Base-by-base conservation (phyloP, 1,140 invertebrate genomes). In the Cyclina sinensis region DNA sequence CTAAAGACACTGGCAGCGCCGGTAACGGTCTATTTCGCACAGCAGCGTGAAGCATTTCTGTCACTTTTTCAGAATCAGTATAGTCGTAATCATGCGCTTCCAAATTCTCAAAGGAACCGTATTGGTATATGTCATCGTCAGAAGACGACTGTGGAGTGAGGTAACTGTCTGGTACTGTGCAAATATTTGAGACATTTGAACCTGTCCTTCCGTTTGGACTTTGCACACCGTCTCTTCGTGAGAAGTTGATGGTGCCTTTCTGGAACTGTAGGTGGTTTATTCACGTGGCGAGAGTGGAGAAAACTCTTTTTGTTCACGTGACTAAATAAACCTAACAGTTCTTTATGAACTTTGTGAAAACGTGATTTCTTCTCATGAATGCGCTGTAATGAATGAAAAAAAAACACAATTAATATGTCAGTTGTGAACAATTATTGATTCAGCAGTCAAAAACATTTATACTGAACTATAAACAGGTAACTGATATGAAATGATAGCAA, bases 281-380 rank as follows among this genome's bases (percentile, higher is more conserved):
- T 1, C 35, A 16, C 32, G 7, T 37, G 12, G 1, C 24, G 5
- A 2, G n/a, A 35, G 7, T 70, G 12, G 1, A 24, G 5, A 1
- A 7, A 39, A 76, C 4, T 27, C 2, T 48, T 48, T 16, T 3
- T 30, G 5, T 51, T 4, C 27, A 24, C 1, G 18, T 70, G 65
- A 7, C 30, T 76, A 12, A 32, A 30, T 27, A 54, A 24, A 3
- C 46, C 48, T 9, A 54, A 12, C 21, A 78, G 18, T 46, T 78
- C 74, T 78, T 54, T 35, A 35, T 78, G 74, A 3, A 78, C 74
- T 78, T 54, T 78, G 32, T 54, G 46, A n/a, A 78, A 78, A 12
- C 54, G 24, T 1, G 43, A 51, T 54, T 54, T 78, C 74, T 78
- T 78, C 30, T 78, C 46, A 35, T 76, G 39, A 18, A 14, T 14